These are phyloP conservation scores for Urocynchramus pylzowi DNA, from an alignment of 2,113 vertebrate genomes.

Conservation along the genomic window DNA sequence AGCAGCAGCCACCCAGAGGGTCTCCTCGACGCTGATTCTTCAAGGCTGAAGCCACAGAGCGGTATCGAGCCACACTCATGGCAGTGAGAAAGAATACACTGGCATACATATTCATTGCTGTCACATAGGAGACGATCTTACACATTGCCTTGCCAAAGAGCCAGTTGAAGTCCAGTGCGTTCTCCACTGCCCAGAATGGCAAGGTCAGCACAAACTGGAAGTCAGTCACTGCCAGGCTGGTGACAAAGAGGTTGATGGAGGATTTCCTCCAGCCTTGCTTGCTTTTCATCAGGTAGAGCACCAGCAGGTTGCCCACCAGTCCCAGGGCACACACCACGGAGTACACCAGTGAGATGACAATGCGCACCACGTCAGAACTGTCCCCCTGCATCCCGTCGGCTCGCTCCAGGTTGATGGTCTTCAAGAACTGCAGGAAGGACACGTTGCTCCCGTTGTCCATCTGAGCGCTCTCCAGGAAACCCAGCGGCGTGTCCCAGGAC, in stretches of 20 bases:
- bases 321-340: constrained; percentile 91
- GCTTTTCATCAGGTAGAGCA: constrained; percentile 90
- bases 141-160: constrained; percentile 93
- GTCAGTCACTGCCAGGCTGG: constrained; percentile 90
- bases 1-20: constrained; percentile 52
- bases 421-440: constrained; percentile 65
- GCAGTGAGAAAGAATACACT: constrained; percentile 97
- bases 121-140: constrained; percentile 90
- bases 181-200: constrained; percentile 96
- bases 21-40: constrained; percentile 69
- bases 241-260: constrained; percentile 92
- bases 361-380: constrained; percentile 76
- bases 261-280: constrained; percentile 92
- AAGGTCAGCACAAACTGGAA: constrained; percentile 94
- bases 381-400: constrained; percentile 69
- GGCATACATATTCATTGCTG: constrained; percentile 96
- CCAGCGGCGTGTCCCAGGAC: background rate
- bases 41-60: constrained; percentile 86
- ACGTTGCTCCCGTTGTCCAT: constrained; percentile 72
- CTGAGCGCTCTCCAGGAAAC: constrained; percentile 48
- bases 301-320: constrained; percentile 89
- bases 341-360: constrained; percentile 87
- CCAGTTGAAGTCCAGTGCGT: constrained; percentile 92
- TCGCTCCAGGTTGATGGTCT: constrained; percentile 61
- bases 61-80: constrained; percentile 93